Evolutionary conservation across 2,888 invertebrate genomes (phyloP).

Genomic region (Pterostichus niger): DNA sequence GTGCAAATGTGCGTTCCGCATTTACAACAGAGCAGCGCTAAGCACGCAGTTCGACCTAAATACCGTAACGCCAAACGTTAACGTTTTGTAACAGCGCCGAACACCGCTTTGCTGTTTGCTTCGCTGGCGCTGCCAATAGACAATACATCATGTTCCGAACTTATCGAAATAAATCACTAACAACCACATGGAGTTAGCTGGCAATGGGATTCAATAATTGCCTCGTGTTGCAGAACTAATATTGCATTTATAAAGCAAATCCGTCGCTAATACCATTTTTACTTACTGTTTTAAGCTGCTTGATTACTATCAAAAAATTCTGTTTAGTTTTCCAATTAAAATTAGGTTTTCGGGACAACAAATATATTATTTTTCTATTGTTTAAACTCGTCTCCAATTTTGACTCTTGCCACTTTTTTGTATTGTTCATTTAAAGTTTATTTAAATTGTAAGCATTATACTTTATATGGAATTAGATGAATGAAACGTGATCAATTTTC

Average conservation of each 20-base stretch:
- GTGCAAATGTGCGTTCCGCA: slow-evolving; percentile 23
- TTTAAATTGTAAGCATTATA: too few relatives aligned
- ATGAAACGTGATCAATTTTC: too few relatives aligned
- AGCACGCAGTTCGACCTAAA: slow-evolving; percentile 50
- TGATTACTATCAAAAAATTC: too few relatives aligned
- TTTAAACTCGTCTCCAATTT: too few relatives aligned
- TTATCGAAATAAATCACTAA: slow-evolving; percentile 44
- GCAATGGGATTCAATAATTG: background rate
- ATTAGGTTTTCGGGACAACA: too few relatives aligned
- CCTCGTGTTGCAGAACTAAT: background rate
- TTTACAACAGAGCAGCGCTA: background rate
- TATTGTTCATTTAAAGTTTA: too few relatives aligned
- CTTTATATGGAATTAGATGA: too few relatives aligned
- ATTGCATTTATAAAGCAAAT: background rate
- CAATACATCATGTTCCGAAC: slow-evolving; percentile 53
- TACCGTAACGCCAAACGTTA: slow-evolving; percentile 36
- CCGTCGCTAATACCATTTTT: too few relatives aligned
- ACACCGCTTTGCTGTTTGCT: background rate
- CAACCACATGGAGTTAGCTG: background rate
- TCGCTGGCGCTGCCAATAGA: slow-evolving; percentile 22
- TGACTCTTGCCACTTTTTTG: too few relatives aligned
- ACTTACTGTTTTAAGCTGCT: background rate
- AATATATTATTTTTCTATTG: too few relatives aligned
- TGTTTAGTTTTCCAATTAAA: too few relatives aligned
- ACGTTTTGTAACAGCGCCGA: slow-evolving; percentile 41